A percentile compares a stretch with the other conserved stretches of the same genome.
phyloP scores from a whole-genome alignment of 2,113 vertebrate genomes.

The Athene noctua region DNA sequence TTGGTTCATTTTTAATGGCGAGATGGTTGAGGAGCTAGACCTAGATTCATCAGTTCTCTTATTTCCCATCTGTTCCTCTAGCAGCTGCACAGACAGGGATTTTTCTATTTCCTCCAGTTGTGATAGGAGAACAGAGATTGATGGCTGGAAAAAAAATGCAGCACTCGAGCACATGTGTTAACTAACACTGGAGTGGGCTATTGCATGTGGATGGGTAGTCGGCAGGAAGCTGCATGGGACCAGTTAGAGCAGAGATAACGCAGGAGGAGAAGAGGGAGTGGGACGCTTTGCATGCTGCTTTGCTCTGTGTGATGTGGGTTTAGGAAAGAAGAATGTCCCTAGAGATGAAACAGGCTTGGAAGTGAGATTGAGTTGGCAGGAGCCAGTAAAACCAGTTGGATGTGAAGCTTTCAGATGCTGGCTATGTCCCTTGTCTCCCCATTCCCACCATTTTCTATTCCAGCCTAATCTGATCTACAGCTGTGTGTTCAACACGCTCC shows the following conservation, averaged over 20 bases:
- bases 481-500: neutral
- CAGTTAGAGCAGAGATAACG: neutral
- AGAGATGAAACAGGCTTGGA: neutral
- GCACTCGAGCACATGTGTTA: rapidly evolving
- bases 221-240: neutral
- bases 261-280: neutral
- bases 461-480: neutral
- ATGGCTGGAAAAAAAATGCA: neutral
- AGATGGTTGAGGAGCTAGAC: neutral
- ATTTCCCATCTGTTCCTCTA: neutral
- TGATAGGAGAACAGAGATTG: neutral
- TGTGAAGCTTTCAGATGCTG: neutral
- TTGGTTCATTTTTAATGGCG: neutral
- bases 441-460: neutral
- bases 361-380: neutral
- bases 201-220: neutral
- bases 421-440: neutral
- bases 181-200: rapidly evolving
- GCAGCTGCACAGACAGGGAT: neutral
- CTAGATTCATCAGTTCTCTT: neutral
- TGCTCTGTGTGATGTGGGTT: conserved; percentile 21
- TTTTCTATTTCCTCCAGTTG: neutral
- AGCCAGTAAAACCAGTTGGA: conserved; percentile 31
- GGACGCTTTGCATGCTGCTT: neutral
- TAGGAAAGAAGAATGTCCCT: neutral